A percentile compares a stretch with the other conserved stretches of the same genome.
Evolutionary conservation across 2,797 vertebrate genomes (phyloP).

Genomic region (Ctenopoma multispine): DNA sequence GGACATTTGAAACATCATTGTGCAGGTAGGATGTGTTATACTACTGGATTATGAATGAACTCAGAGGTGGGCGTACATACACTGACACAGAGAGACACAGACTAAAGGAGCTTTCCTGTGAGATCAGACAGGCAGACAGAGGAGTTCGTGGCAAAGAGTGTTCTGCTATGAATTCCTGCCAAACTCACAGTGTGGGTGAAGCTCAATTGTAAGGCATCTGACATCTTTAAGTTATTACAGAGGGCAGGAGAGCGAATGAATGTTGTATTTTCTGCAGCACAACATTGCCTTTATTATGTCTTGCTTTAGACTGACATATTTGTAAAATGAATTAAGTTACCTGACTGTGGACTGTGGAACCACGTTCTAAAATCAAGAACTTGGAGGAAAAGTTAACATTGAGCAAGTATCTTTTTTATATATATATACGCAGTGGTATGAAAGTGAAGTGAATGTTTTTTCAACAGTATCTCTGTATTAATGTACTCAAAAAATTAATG

Average conservation of each 20-base stretch:
- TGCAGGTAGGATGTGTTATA: conserved; percentile 62
- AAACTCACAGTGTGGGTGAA: conserved; percentile 65
- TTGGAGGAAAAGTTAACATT: conserved; percentile 7
- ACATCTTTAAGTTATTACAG: conserved; percentile 49
- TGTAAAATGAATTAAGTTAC: conserved; percentile 3
- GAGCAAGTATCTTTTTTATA: not conserved
- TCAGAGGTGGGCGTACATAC: conserved; percentile 66
- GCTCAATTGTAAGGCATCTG: conserved; percentile 55
- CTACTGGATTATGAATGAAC: conserved; percentile 68
- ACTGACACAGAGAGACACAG: conserved; percentile 49
- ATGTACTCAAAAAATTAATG: not conserved
- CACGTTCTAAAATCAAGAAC: conserved; percentile 4
- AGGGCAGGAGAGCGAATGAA: conserved; percentile 33
- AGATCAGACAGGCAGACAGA: conserved; percentile 71
- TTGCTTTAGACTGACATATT: conserved; percentile 14
- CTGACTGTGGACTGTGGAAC: conserved; percentile 11
- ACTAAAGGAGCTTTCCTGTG: conserved; percentile 58
- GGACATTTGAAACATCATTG: conserved; percentile 51
- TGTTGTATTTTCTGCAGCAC: conserved; percentile 12
- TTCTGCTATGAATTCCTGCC: conserved; percentile 60
- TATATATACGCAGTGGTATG: not conserved
- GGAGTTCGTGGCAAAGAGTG: conserved; percentile 49
- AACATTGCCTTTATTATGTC: not conserved
- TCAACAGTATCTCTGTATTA: not conserved
- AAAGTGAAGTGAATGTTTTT: not conserved